Evolutionary conservation across 2,888 invertebrate species (phyloP).

Genomic region (Drosophila greeni): DNA sequence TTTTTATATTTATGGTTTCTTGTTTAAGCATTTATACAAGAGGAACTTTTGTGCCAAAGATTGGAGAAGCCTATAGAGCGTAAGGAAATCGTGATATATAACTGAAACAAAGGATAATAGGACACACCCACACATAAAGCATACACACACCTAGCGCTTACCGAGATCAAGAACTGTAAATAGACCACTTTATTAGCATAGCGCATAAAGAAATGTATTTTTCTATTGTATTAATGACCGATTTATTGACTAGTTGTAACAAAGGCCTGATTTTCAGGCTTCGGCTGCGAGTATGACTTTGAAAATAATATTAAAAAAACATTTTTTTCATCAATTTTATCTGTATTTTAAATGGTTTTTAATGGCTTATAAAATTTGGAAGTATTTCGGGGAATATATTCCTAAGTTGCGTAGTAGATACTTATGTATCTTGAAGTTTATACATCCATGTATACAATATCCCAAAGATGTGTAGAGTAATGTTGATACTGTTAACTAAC

Average conservation of each 20-base stretch:
- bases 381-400: neutral
- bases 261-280: conserved; percentile 25
- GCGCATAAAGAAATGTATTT: conserved; percentile 43
- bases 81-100: conserved; percentile 70
- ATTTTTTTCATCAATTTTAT: conserved; percentile 13
- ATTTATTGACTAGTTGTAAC: conserved; percentile 59
- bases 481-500: conserved; percentile 4
- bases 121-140: conserved; percentile 9
- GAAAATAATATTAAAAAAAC: conserved; percentile 26
- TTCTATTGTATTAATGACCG: conserved; percentile 60
- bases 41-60: conserved; percentile 68
- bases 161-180: conserved; percentile 39
- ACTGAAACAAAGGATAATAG: conserved; percentile 26
- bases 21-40: conserved; percentile 61
- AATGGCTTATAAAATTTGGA: neutral
- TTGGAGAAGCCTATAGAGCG: conserved; percentile 52
- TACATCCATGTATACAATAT: neutral
- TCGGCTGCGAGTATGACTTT: conserved; percentile 29
- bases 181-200: conserved; percentile 28
- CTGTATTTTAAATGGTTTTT: neutral
- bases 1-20: conserved; percentile 58
- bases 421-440: neutral
- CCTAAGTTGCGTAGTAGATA: neutral
- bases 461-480: neutral
- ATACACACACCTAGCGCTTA: conserved; percentile 29